Conservation (phyloP, 1,140 invertebrate genomes). For the Drosophila ficusphila region DNA sequence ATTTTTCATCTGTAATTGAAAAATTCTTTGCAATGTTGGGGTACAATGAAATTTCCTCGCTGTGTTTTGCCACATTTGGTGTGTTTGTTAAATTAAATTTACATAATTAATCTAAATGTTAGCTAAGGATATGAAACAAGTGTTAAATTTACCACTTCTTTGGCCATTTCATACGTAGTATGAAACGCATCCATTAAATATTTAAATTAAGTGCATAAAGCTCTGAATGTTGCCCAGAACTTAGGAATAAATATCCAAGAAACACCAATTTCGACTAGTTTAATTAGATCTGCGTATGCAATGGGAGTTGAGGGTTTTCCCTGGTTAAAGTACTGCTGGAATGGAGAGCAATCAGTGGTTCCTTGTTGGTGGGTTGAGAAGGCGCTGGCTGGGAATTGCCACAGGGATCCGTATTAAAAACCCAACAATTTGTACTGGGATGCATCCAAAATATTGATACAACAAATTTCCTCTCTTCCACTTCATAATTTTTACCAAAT, state of each 20-base stretch:
- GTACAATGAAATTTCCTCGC: slow-evolving; percentile 32
- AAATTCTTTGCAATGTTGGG: slow-evolving; percentile 55
- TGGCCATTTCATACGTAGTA: slow-evolving; percentile 69
- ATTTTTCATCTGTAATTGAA: slow-evolving; percentile 56
- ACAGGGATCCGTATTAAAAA: too few relatives aligned
- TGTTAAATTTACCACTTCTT: slow-evolving; percentile 9
- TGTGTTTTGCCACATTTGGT: slow-evolving; percentile 45
- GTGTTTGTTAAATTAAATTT: slow-evolving; percentile 65
- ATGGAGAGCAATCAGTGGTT: too few relatives aligned
- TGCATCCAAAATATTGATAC: too few relatives aligned
- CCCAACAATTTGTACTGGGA: too few relatives aligned
- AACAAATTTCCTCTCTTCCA: too few relatives aligned
- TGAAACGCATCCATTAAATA: slow-evolving; percentile 38
- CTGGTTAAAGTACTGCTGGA: too few relatives aligned
- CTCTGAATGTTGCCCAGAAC: slow-evolving; percentile 36
- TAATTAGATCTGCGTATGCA: too few relatives aligned
- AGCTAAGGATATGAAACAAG: slow-evolving; percentile 16
- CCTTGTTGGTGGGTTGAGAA: too few relatives aligned
- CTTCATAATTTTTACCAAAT: too few relatives aligned
- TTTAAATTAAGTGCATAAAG: slow-evolving; percentile 11
- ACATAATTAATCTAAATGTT: slow-evolving; percentile 39
- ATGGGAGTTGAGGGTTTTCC: too few relatives aligned
- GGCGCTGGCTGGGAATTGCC: too few relatives aligned
- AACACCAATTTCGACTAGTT: slow-evolving; percentile 80
- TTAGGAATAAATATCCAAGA: slow-evolving; percentile 15